Conservation (phyloP, 2,888 invertebrate genomes). For the Artemia sinica region DNA sequence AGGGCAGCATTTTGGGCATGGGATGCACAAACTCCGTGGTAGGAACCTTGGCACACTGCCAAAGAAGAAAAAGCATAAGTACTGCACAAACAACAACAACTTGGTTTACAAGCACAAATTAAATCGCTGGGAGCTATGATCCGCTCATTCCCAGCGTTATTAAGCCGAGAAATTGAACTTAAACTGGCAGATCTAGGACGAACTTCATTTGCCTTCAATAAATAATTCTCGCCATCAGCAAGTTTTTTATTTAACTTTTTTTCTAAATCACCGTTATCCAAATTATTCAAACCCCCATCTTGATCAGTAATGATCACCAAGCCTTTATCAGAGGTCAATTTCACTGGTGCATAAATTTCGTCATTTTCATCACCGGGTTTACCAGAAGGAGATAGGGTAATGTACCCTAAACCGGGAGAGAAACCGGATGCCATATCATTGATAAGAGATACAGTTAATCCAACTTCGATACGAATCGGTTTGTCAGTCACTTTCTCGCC, state of each 20-base stretch:
- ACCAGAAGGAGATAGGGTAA: slow-evolving; percentile 1
- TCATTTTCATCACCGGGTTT: slow-evolving; percentile 11
- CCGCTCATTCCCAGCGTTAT: neutral
- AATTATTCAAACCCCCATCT: neutral
- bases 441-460: slow-evolving; percentile 1
- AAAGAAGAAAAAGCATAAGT: slow-evolving; percentile 7
- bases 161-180: neutral
- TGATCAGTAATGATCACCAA: slow-evolving; percentile 6
- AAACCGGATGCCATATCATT: slow-evolving; percentile 10
- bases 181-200: slow-evolving; percentile 2
- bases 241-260: slow-evolving; percentile 1
- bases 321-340: slow-evolving; percentile 10
- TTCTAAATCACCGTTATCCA: slow-evolving; percentile 11
- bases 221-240: neutral
- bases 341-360: slow-evolving; percentile 7
- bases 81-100: slow-evolving; percentile 42
- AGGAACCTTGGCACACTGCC: slow-evolving; percentile 7
- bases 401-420: slow-evolving; percentile 8
- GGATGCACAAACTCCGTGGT: slow-evolving; percentile 4
- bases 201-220: neutral
- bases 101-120: slow-evolving; percentile 26
- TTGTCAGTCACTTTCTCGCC: slow-evolving; percentile 10
- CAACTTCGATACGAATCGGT: slow-evolving; percentile 1
- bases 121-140: slow-evolving; percentile 14
- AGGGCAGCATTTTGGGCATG: neutral